Evolutionary conservation across 2,888 invertebrate genomes (phyloP).

Genomic region (Polietes domitor): DNA sequence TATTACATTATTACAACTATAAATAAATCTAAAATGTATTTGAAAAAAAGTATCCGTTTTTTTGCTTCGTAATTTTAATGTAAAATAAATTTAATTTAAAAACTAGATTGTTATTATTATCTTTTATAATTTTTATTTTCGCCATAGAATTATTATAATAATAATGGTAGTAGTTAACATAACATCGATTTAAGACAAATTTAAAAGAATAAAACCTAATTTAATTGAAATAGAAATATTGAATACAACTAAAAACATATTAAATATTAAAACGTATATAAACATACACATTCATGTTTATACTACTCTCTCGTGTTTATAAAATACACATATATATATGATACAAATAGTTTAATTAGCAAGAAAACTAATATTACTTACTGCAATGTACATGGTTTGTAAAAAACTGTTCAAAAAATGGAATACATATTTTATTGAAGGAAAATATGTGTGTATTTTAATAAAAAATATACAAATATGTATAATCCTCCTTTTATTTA

Average conservation of each 20-base stretch:
- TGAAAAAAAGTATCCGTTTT: conserved; percentile 32
- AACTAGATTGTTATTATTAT: conserved; percentile 55
- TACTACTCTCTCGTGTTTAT: not conserved
- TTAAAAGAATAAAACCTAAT: conserved; percentile 55
- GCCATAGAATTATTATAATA: conserved; percentile 14
- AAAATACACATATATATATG: conserved; percentile 9
- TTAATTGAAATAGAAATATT: conserved; percentile 39
- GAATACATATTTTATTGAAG: conserved; percentile 14
- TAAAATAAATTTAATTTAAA: conserved; percentile 63
- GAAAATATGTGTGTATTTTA: conserved; percentile 7
- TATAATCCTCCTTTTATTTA: conserved; percentile 13
- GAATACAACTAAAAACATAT: conserved; percentile 48
- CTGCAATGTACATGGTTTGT: conserved; percentile 19
- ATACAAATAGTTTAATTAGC: conserved; percentile 2
- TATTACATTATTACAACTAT: conserved; percentile 44
- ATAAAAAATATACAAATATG: conserved; percentile 52
- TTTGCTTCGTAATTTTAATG: conserved; percentile 53
- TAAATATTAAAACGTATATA: conserved; percentile 7
- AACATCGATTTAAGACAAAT: conserved; percentile 37
- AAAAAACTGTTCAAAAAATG: conserved; percentile 33
- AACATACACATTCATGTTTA: not conserved
- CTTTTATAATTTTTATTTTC: conserved; percentile 21
- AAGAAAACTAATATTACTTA: conserved; percentile 23
- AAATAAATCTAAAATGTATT: conserved; percentile 50
- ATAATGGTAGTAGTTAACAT: not conserved